Evolutionary conservation across 2,888 invertebrate genomes (phyloP), one percentile per base, ranked within the genome.

Genomic region (Trisateles emortualis): DNA sequence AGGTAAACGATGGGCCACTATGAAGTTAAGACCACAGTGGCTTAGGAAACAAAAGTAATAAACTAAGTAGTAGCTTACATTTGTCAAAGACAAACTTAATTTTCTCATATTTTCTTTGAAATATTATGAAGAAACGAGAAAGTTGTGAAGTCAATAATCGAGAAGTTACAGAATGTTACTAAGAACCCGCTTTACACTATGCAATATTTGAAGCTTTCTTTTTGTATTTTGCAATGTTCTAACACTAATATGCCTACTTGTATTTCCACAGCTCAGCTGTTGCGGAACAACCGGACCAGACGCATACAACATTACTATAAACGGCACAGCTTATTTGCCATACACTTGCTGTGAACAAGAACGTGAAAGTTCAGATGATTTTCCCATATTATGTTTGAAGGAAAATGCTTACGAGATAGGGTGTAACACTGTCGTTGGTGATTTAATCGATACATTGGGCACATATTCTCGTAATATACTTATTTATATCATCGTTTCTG

Each of bases 281-380:
- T 68, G 68, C 35, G 68, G 68, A 2, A 60, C 63, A 5, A 44
- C 35, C 0, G 69, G 68, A 9, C 59, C 68, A 5, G 48, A 48
- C 2, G 35, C 51, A n/a, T 68, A 68, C 36, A 30, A 46, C 16
- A 10, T 32, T 0, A 40, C 8, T 29, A 44, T 9, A 52, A 39
- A 1, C 11, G 44, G 0, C 29, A 38, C 14, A 43, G 13, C 51
- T 0, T 35, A 55, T 6, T n/a, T 55, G 1, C 36, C 68, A 5
- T 41, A 53, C n/a, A 54, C 58, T 1, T 68, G 68, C 39, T 68
- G 69, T 5, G 26, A 26, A 2, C 11, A 19, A 6, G 30, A 16
- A 17, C 24, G n/a, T n/a, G n/a, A 4, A 10, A 1, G 8, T n/a
- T 9, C 9, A 24, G 9, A 26, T 8, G 46, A 48, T 14, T 0